Evolutionary conservation across 2,797 vertebrate genomes (phyloP).

Genomic region (Phataginus tricuspis): DNA sequence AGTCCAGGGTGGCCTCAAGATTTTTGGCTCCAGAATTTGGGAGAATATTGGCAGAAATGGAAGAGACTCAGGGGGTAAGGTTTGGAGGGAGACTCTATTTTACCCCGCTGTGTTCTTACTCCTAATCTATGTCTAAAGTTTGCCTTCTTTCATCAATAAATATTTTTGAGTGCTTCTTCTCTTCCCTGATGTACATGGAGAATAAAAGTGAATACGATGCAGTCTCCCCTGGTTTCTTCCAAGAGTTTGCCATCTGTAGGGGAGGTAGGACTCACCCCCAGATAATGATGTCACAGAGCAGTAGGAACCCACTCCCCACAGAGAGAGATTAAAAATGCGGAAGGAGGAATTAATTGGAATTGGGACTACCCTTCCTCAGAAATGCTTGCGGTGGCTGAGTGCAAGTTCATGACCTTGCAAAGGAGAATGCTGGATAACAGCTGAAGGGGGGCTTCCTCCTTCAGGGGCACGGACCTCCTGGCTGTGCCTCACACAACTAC

Average conservation of each 20-base stretch:
- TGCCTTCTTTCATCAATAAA: not conserved
- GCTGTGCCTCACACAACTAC: not conserved
- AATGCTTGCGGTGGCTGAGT: not conserved
- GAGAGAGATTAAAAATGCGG: not conserved
- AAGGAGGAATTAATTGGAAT: not conserved
- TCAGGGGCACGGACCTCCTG: not conserved
- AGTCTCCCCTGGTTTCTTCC: not conserved
- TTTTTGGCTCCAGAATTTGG: not conserved
- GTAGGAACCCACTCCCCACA: not conserved
- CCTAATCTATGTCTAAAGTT: not conserved
- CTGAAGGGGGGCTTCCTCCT: not conserved
- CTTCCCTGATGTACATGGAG: not conserved
- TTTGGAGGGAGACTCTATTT: not conserved
- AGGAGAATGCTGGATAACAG: not conserved
- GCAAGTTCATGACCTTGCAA: not conserved
- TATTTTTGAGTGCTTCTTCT: not conserved
- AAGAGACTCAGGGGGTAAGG: not conserved
- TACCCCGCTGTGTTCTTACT: not conserved
- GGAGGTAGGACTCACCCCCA: not conserved
- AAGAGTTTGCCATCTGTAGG: not conserved
- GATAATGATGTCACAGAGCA: not conserved
- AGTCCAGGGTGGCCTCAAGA: not conserved
- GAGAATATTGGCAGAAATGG: not conserved
- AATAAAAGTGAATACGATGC: not conserved
- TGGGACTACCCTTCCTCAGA: not conserved